A percentile compares a stretch with the other conserved stretches of the same genome.
These are phyloP conservation scores for Sander vitreus DNA, from an alignment of 2,113 vertebrate genomes.

Conservation along the genomic window DNA sequence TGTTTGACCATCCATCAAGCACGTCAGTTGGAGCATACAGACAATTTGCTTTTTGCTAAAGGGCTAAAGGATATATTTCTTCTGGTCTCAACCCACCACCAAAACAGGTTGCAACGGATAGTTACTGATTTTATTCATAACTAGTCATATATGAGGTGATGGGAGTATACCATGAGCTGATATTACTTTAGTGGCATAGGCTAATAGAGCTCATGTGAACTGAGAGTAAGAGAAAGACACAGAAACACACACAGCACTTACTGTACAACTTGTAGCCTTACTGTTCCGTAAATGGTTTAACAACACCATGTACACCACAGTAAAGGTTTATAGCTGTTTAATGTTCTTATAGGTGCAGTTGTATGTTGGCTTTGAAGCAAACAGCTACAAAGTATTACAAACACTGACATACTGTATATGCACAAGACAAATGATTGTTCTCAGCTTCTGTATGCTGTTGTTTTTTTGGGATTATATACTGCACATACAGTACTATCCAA, in stretches of 20 bases:
- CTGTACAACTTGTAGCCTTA: background rate
- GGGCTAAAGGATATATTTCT: too few relatives aligned
- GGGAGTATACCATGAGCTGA: background rate
- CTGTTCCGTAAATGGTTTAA: conserved; percentile 7
- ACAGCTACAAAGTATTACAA: background rate
- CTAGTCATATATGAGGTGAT: background rate
- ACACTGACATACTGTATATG: background rate
- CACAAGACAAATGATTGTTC: background rate
- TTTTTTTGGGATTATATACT: background rate
- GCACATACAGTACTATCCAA: conserved; percentile 7
- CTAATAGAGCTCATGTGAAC: background rate
- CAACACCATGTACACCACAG: background rate
- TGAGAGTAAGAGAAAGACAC: background rate
- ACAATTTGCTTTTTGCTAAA: too few relatives aligned
- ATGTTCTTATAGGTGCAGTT: background rate
- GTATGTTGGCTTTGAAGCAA: background rate
- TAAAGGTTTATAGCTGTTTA: conserved; percentile 1
- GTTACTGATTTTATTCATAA: background rate
- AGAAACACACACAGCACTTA: too few relatives aligned
- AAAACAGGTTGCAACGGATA: background rate
- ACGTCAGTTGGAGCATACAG: too few relatives aligned
- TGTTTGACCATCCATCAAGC: too few relatives aligned
- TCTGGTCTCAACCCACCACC: too few relatives aligned
- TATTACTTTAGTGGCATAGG: background rate
- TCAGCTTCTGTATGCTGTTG: background rate